Percentiles rank a stretch among this genome's conserved stretches.
phyloP scores from a whole-genome alignment of 2,888 invertebrate genomes.

The Cephus pygmeus region DNA sequence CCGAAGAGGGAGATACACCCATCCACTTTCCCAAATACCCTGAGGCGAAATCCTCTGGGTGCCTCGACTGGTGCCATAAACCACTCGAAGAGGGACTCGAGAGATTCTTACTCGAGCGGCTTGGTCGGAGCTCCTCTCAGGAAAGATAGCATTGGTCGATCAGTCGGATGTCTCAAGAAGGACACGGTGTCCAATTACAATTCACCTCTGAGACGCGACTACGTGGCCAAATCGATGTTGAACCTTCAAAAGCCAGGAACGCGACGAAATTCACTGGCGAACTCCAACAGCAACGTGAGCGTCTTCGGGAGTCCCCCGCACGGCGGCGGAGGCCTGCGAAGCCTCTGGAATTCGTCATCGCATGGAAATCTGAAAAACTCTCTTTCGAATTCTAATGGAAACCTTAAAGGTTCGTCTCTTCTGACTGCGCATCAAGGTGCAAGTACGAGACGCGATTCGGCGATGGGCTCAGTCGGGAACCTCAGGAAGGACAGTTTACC shows the following conservation, averaged over 20 bases:
- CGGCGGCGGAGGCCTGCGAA: slow-evolving; percentile 67
- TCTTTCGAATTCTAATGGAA: slow-evolving; percentile 52
- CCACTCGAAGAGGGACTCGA: slow-evolving; percentile 38
- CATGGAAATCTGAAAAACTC: slow-evolving; percentile 55
- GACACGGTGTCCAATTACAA: slow-evolving; percentile 50
- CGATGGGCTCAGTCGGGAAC: slow-evolving; percentile 46
- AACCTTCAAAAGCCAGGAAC: slow-evolving; percentile 50
- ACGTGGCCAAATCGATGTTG: slow-evolving; percentile 62
- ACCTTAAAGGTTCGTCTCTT: slow-evolving; percentile 42
- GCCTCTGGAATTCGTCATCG: slow-evolving; percentile 60
- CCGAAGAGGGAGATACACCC: slow-evolving; percentile 74
- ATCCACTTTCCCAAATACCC: slow-evolving; percentile 76
- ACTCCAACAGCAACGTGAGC: slow-evolving; percentile 38
- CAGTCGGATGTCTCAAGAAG: slow-evolving; percentile 58
- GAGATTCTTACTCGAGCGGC: slow-evolving; percentile 40
- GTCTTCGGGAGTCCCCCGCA: slow-evolving; percentile 51
- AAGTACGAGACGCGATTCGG: slow-evolving; percentile 55
- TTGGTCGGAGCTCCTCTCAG: slow-evolving; percentile 58
- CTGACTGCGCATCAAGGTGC: slow-evolving; percentile 41
- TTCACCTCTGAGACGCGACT: slow-evolving; percentile 57
- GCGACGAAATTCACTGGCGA: slow-evolving; percentile 34
- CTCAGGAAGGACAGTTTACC: slow-evolving; percentile 48
- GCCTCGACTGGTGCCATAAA: slow-evolving; percentile 59
- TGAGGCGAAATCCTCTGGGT: slow-evolving; percentile 72
- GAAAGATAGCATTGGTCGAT: slow-evolving; percentile 65